Evolutionary conservation across 2,113 vertebrate species (phyloP).

Genomic region (Pagrus major): DNA sequence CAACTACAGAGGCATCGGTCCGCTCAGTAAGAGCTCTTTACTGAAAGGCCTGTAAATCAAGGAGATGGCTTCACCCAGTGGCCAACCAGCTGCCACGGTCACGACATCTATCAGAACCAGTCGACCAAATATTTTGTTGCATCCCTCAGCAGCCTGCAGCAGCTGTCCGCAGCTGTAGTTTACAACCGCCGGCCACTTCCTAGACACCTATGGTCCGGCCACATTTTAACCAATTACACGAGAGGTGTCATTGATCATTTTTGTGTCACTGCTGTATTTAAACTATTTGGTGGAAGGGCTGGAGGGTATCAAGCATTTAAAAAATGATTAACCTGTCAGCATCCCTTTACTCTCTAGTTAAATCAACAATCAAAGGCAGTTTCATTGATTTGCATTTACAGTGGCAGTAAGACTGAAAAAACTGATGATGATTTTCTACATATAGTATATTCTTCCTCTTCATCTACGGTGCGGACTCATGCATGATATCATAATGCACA

Average conservation of each 20-base stretch:
- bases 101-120: conserved; percentile 15
- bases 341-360: background rate
- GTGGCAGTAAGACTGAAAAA: background rate
- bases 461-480: too few relatives aligned
- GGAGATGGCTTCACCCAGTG: conserved; percentile 4
- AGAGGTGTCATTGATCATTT: background rate
- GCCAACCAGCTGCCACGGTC: background rate
- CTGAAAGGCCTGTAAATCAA: conserved; percentile 28
- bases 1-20: conserved; percentile 9
- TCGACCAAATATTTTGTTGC: background rate
- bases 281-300: background rate
- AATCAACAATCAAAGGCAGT: background rate
- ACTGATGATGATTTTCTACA: background rate
- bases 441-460: background rate
- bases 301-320: background rate
- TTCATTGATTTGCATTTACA: background rate
- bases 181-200: conserved; percentile 1
- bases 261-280: background rate
- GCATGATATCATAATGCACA: background rate
- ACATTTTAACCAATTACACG: background rate
- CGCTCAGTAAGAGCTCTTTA: conserved; percentile 1
- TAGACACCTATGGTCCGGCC: background rate
- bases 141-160: conserved; percentile 2
- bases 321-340: background rate
- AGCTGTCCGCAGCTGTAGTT: conserved; percentile 11